Conservation (phyloP, 2,888 invertebrate species). For the Caenorhabditis doughertyi region DNA sequence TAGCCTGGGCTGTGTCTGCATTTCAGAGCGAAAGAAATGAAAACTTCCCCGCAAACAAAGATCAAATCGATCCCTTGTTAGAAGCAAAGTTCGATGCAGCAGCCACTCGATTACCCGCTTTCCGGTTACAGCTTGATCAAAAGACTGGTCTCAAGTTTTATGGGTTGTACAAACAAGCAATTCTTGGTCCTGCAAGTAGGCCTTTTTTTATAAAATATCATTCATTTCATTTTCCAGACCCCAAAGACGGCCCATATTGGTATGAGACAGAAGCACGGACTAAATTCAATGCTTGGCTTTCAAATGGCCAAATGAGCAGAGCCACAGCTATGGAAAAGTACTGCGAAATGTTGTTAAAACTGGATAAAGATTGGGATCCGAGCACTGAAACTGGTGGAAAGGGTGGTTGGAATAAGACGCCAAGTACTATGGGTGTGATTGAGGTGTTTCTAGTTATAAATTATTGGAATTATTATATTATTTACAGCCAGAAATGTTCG, state of each 20-base stretch:
- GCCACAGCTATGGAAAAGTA: conserved; percentile 93
- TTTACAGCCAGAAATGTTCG: conserved; percentile 58
- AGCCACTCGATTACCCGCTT: conserved; percentile 44
- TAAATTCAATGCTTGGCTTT: conserved; percentile 95
- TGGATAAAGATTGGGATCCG: conserved; percentile 55
- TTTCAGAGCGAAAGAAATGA: conserved; percentile 1
- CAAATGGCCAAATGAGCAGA: conserved; percentile 84
- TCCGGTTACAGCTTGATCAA: conserved; percentile 41
- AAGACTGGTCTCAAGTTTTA: conserved; percentile 90
- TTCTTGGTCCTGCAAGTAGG: conserved; percentile 87
- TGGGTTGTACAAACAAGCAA: conserved; percentile 95
- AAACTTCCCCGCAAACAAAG: neutral
- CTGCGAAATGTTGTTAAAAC: conserved; percentile 86
- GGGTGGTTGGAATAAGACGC: conserved; percentile 39
- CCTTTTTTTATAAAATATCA: no score
- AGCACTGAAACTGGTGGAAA: neutral
- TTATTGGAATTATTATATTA: neutral
- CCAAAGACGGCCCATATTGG: conserved; percentile 87
- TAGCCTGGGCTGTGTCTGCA: conserved; percentile 21
- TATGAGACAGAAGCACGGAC: conserved; percentile 93
- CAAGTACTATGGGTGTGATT: conserved; percentile 45
- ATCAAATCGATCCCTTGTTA: conserved; percentile 15
- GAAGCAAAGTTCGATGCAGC: conserved; percentile 62
- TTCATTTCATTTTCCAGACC: conserved; percentile 28
- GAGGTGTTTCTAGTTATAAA: conserved; percentile 19